Conservation (phyloP, 2,888 invertebrate genomes). For the Harpagoxenus sublaevis region DNA sequence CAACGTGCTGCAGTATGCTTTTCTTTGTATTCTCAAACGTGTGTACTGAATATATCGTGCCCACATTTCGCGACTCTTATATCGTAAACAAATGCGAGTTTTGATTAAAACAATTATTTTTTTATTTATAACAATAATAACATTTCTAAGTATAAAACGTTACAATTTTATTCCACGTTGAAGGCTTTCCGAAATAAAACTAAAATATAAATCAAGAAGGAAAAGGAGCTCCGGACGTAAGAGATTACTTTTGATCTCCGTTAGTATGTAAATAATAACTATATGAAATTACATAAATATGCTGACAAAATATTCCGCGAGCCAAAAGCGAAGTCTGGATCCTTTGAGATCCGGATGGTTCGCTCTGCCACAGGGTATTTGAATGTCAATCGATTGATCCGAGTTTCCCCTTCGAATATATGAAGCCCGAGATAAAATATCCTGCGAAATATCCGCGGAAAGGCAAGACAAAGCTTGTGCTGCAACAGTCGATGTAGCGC, state of each 20-base stretch:
- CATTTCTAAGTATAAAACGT: neutral
- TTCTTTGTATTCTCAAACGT: neutral
- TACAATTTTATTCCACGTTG: neutral
- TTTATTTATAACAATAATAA: neutral
- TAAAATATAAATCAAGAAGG: neutral
- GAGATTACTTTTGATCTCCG: conserved; percentile 6
- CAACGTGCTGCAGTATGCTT: neutral
- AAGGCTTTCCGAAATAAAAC: neutral
- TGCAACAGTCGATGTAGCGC: conserved; percentile 39
- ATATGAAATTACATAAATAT: conserved; percentile 17
- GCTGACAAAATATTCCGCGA: conserved; percentile 15
- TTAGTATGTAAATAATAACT: conserved; percentile 23
- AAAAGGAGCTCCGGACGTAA: neutral
- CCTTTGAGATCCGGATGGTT: conserved; percentile 15
- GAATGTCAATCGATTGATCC: conserved; percentile 44
- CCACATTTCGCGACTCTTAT: neutral
- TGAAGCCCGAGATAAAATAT: conserved; percentile 40
- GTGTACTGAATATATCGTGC: neutral
- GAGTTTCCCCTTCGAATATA: conserved; percentile 37
- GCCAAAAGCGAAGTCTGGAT: neutral
- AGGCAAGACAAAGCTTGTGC: conserved; percentile 52
- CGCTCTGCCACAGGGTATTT: conserved; percentile 9
- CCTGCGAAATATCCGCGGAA: conserved; percentile 38
- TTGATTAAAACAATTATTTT: neutral
- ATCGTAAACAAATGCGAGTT: neutral